Conservation (phyloP, 2,113 vertebrate genomes). For the Gallinago undulata region DNA sequence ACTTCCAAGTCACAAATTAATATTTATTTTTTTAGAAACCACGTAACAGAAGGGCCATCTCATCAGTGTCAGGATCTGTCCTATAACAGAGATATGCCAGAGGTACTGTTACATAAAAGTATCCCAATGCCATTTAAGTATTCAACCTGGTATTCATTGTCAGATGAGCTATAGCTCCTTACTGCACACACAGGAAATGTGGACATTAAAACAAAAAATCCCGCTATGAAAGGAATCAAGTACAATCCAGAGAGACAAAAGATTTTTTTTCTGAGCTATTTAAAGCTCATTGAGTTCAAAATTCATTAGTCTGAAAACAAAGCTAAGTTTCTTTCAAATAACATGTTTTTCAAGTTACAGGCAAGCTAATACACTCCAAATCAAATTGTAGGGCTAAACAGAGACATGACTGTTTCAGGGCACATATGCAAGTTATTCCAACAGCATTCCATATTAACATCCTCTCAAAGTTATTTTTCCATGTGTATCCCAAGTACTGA, state of each 20-base stretch:
- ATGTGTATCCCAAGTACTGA: not conserved
- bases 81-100: not conserved
- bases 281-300: not conserved
- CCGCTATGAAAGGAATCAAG: not conserved
- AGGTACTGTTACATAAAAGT: not conserved
- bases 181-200: rapidly evolving
- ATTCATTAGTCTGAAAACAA: not conserved
- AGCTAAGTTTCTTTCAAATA: not conserved
- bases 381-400: not conserved
- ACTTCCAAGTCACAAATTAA: not conserved
- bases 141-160: not conserved
- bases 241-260: not conserved
- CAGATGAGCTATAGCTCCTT: not conserved
- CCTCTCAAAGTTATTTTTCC: not conserved
- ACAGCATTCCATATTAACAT: not conserved
- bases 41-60: not conserved
- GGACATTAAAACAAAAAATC: not conserved
- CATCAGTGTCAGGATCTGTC: not conserved
- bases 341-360: not conserved
- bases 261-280: not conserved
- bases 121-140: not conserved
- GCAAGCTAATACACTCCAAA: not conserved
- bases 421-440: not conserved
- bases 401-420: not conserved
- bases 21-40: not conserved